Evolutionary conservation across 2,888 invertebrate genomes (phyloP).

Genomic region (Oxytorus armatus): DNA sequence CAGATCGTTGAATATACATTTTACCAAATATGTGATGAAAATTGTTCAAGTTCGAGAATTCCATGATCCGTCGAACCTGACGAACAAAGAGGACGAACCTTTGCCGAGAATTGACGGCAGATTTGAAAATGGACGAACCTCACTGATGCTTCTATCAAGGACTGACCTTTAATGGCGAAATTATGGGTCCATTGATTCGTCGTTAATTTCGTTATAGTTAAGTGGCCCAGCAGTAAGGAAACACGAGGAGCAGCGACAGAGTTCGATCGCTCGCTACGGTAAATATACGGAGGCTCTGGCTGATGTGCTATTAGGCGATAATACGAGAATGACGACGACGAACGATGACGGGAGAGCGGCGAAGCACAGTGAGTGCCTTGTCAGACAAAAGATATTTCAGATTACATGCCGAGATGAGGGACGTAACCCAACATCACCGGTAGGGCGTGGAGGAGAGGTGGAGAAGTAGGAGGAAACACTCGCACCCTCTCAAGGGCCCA

Average conservation of each 20-base stretch:
- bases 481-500: constrained; percentile 55
- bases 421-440: constrained; percentile 26
- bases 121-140: background rate
- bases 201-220: constrained; percentile 36
- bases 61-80: too few species aligned
- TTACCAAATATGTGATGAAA: too few species aligned
- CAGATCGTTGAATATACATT: too few species aligned
- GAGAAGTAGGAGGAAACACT: constrained; percentile 49
- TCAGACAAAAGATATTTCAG: constrained; percentile 61
- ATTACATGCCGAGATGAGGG: constrained; percentile 51
- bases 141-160: background rate
- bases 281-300: background rate
- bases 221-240: background rate
- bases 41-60: too few species aligned
- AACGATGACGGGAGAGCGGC: constrained; percentile 31
- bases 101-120: too few species aligned
- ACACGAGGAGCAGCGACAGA: background rate
- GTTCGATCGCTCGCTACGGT: constrained; percentile 11
- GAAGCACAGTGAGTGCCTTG: constrained; percentile 39
- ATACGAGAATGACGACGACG: constrained; percentile 12
- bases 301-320: constrained; percentile 11
- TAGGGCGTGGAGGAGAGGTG: constrained; percentile 41
- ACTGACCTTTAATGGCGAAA: constrained; percentile 17
- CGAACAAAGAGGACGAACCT: too few species aligned
- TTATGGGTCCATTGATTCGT: constrained; percentile 33